Conservation (phyloP, 2,888 invertebrate species). For the Temnothorax rugatulus region DNA sequence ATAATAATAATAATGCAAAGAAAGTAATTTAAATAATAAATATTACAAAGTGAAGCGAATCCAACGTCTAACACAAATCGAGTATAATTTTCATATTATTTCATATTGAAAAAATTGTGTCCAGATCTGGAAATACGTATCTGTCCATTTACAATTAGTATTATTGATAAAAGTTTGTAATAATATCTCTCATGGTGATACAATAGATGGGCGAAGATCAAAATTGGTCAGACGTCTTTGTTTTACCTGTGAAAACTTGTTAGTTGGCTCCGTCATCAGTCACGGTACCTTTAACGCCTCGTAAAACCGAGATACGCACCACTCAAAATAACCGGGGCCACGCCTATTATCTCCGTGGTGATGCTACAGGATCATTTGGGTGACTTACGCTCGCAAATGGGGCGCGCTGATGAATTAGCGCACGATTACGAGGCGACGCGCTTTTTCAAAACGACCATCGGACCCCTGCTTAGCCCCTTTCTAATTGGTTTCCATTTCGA, state of each 20-base stretch:
- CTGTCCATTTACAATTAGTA: background rate
- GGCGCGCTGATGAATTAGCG: conserved; percentile 55
- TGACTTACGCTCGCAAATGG: conserved; percentile 61
- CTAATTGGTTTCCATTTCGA: conserved; percentile 35
- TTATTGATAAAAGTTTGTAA: background rate
- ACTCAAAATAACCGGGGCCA: conserved; percentile 56
- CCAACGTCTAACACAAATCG: background rate
- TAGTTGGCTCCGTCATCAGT: conserved; percentile 55
- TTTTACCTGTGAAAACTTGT: conserved; percentile 52
- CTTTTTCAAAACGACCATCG: conserved; percentile 32
- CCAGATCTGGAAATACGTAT: background rate
- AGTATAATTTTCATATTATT: background rate
- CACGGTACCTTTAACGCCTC: conserved; percentile 61
- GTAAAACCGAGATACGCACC: conserved; percentile 58
- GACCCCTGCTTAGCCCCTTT: background rate
- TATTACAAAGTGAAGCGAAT: background rate
- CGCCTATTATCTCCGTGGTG: conserved; percentile 60
- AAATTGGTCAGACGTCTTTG: conserved; percentile 32
- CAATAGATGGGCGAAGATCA: background rate
- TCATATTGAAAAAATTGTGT: background rate
- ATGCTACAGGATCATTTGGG: conserved; percentile 49
- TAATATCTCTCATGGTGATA: background rate
- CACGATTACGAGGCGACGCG: conserved; percentile 29
- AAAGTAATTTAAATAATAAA: background rate
- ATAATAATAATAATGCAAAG: background rate